These are phyloP conservation scores for Cyclargus thomasi DNA, from an alignment of 1,140 invertebrate genomes.

Conservation along the genomic window DNA sequence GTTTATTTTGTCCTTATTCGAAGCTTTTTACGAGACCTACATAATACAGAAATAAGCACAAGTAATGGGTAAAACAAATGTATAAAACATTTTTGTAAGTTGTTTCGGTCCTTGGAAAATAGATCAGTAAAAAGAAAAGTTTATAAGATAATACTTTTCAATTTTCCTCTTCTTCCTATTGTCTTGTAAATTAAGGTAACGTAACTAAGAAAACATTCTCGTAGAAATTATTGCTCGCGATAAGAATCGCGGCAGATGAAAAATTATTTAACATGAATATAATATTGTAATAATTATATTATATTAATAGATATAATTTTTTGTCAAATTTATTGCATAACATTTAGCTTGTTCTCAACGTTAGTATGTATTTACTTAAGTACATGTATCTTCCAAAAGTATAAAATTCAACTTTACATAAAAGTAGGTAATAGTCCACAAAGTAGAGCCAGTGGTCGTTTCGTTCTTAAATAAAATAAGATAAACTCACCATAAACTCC, in stretches of 20 bases:
- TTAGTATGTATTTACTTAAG: no score
- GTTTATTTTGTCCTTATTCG: neutral
- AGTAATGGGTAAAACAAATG: neutral
- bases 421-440: no score
- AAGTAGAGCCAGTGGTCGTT: no score
- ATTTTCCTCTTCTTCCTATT: neutral
- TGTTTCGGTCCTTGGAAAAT: no score
- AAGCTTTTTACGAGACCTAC: neutral
- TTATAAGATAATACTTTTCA: neutral
- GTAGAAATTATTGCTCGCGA: neutral
- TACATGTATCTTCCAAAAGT: no score
- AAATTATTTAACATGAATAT: neutral
- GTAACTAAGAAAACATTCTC: neutral
- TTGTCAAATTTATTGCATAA: no score
- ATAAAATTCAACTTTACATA: no score
- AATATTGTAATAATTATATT: no score
- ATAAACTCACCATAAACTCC: constrained; percentile 47
- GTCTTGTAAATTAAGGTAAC: neutral
- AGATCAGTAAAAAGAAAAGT: no score
- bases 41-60: neutral
- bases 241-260: neutral
- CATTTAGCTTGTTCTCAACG: no score
- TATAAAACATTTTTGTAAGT: no score
- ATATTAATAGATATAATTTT: no score
- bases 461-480: neutral